These are phyloP conservation scores for Epinotia demarniana DNA, from an alignment of 2,888 invertebrate genomes.

Conservation along the genomic window DNA sequence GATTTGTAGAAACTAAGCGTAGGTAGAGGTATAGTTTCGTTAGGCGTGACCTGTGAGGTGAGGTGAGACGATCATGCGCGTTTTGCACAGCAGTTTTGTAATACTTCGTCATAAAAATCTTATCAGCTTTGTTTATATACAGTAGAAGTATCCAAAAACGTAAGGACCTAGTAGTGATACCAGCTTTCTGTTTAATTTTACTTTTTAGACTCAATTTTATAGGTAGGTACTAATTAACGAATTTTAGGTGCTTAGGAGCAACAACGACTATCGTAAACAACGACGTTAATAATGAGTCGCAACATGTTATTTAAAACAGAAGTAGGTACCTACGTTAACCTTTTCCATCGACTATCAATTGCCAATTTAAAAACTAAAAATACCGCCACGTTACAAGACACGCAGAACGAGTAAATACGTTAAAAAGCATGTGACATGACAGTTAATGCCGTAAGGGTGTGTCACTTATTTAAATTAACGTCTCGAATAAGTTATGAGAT, in stretches of 20 bases:
- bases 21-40: no score
- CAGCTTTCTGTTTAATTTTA: background rate
- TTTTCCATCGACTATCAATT: constrained; percentile 8
- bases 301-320: background rate
- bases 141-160: background rate
- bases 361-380: constrained; percentile 10
- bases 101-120: background rate
- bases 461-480: background rate
- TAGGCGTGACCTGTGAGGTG: no score
- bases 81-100: background rate
- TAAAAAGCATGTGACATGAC: background rate
- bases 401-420: background rate
- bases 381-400: background rate
- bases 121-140: background rate
- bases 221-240: background rate
- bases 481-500: background rate
- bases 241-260: background rate
- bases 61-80: no score
- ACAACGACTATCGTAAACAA: constrained; percentile 6
- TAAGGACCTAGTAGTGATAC: background rate
- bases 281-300: background rate
- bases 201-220: background rate
- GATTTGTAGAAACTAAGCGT: no score
- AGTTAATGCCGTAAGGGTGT: background rate
- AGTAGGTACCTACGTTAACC: background rate